Percentiles rank a stretch among this genome's conserved stretches.
These are phyloP conservation scores for Danio kyathit DNA, from an alignment of 2,797 vertebrate genomes.

Conservation along the genomic window DNA sequence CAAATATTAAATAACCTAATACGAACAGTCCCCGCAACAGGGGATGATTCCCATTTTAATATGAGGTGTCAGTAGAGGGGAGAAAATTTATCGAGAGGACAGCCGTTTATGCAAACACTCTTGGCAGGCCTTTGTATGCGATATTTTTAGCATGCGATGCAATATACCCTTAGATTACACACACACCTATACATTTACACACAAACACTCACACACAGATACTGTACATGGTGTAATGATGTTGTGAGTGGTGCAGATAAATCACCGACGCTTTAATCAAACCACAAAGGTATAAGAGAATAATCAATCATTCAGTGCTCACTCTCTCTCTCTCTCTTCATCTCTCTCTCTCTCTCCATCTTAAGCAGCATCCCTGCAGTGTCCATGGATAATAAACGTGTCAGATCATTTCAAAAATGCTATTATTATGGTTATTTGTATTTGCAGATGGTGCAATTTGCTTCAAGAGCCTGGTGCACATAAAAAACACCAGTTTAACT, in stretches of 20 bases:
- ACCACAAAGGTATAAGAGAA: constrained; percentile 72
- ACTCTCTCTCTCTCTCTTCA: constrained; percentile 62
- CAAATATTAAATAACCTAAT: constrained; percentile 70
- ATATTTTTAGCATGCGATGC: constrained; percentile 60
- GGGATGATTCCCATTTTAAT: constrained; percentile 62
- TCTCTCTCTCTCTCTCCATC: constrained; percentile 62
- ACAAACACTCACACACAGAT: constrained; percentile 45
- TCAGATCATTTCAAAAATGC: constrained; percentile 71
- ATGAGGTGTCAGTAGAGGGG: constrained; percentile 54
- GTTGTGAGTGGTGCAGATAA: constrained; percentile 77
- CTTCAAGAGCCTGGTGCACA: constrained; percentile 12
- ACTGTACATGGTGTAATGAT: constrained; percentile 76
- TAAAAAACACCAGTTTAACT: neutral
- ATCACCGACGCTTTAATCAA: constrained; percentile 81
- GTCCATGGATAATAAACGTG: constrained; percentile 63
- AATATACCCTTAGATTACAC: constrained; percentile 51
- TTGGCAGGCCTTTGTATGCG: constrained; percentile 53
- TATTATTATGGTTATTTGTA: constrained; percentile 39
- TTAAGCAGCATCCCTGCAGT: constrained; percentile 52
- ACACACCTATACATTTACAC: constrained; percentile 45
- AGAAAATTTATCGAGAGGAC: constrained; percentile 38
- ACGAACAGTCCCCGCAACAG: constrained; percentile 58
- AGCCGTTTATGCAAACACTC: constrained; percentile 57
- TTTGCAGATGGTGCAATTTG: constrained; percentile 28
- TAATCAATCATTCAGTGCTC: constrained; percentile 79